Base-by-base conservation (phyloP, 2,113 vertebrate species). In the Tauraco erythrolophus region DNA sequence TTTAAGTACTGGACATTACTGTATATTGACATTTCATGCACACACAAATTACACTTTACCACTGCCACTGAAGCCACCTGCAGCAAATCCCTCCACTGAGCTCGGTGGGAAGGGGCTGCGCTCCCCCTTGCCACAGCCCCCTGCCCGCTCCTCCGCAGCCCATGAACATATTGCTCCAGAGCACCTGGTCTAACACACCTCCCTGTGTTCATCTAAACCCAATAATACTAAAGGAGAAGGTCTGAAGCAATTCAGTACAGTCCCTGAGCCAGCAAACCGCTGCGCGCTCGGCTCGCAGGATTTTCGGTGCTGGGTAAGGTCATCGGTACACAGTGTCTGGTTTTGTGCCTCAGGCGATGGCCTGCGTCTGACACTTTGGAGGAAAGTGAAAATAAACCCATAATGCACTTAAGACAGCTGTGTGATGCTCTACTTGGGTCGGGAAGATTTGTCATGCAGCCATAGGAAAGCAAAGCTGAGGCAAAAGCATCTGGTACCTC, bases 41-140 rank as follows among this genome's bases (percentile, higher is more conserved):
- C 25, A 37, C 37, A 16, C 4, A 15, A 31, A 86, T 60, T 66
- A 19, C 27, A 18, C 45, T 45, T 48, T 28, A 37, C 23, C 77
- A 39, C 19, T 30, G 14, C 43, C 11, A 30, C 46, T 60, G 46
- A 48, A 53, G 17, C 30, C 56, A 31, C 45, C 12, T 17, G 23
- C 35, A 50, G n/a, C 45, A 54, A 74, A 45, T 7, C 8, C 2
- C 43, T 31, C 30, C 4, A 27, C 35, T 4, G 61, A 22, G 31
- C 56, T 27, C 2, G 3, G 14, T 6, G 45, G 1, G 3, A 25
- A 77, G 33, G 53, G 43, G 28, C 64, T 23, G 31, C 0, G 0
- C 41, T 13, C 45, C 25, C 14, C 39, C 50, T 41, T 41, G 50
- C 45, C 56, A 64, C 41, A 43, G n/a, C 10, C 10, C 53, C 17